A percentile compares a stretch with the other conserved stretches of the same genome.
phyloP scores from a whole-genome alignment of 2,113 vertebrate genomes.

The Craseonycteris thonglongyai region DNA sequence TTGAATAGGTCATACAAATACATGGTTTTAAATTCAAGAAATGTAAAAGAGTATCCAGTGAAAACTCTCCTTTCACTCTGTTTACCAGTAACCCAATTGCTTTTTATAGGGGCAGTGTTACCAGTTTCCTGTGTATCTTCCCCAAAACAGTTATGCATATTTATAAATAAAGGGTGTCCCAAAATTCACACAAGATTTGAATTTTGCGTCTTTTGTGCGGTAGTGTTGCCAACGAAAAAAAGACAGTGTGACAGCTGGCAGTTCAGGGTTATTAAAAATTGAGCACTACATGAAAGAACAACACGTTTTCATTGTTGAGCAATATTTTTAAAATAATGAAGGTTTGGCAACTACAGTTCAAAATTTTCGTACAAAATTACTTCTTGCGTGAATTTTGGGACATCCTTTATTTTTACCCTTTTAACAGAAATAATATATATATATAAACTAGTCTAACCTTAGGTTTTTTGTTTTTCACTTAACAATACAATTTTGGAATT shows the following conservation, averaged over 20 bases:
- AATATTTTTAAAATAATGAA: no score
- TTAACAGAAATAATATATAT: background rate
- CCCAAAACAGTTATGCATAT: background rate
- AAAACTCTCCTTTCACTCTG: background rate
- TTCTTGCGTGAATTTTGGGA: no score
- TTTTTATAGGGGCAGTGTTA: background rate
- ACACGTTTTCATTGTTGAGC: no score
- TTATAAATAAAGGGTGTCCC: no score
- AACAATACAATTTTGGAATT: background rate
- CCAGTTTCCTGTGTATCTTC: background rate
- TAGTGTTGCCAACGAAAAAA: no score
- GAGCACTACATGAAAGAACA: no score
- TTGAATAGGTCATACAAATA: background rate
- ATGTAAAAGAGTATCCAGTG: background rate
- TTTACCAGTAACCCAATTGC: background rate
- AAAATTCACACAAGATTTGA: no score
- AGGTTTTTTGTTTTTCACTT: background rate
- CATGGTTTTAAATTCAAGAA: background rate
- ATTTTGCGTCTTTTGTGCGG: no score
- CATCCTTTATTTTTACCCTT: background rate
- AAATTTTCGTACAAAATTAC: no score
- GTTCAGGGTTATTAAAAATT: no score
- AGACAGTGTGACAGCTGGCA: no score
- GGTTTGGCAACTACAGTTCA: no score
- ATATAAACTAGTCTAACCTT: background rate